These are phyloP conservation scores for Nomada lathburiana DNA, from an alignment of 2,888 invertebrate genomes.

Conservation along the genomic window DNA sequence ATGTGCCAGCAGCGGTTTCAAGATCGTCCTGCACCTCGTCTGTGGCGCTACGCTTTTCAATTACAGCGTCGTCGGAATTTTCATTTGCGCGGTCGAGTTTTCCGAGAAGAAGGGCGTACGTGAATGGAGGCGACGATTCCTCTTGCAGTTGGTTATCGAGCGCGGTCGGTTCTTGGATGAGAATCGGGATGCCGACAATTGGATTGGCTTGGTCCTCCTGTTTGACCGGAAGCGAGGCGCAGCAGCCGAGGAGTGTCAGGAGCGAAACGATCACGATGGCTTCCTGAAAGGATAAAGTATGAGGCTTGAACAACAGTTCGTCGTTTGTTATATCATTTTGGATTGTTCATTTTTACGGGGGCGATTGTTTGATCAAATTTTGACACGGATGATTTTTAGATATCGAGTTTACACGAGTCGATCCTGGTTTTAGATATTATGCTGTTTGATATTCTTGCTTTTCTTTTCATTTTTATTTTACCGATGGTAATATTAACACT, in stretches of 20 bases:
- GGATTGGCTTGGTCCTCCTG: constrained; percentile 4
- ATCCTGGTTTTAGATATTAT: too few species aligned
- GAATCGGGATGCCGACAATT: constrained; percentile 28
- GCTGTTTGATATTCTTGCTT: too few species aligned
- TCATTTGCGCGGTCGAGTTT: constrained; percentile 6
- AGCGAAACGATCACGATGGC: constrained; percentile 14
- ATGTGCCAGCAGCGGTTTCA: constrained; percentile 81
- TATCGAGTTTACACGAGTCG: too few species aligned
- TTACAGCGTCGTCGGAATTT: background rate
- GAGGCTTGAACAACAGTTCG: background rate
- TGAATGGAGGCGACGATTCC: background rate
- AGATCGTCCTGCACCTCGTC: constrained; percentile 71
- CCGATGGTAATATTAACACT: too few species aligned
- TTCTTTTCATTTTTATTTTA: too few species aligned
- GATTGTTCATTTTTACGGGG: background rate
- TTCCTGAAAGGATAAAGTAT: constrained; percentile 33
- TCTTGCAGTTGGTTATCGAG: background rate
- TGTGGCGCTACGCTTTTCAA: constrained; percentile 58
- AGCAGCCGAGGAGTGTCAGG: constrained; percentile 27
- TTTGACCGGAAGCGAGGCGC: constrained; percentile 49
- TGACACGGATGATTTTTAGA: too few species aligned
- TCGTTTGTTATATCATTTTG: background rate
- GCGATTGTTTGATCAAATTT: too few species aligned
- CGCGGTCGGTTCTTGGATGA: background rate
- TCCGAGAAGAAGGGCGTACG: constrained; percentile 13